Base-by-base conservation (phyloP, 2,797 vertebrate genomes). In the Gymnothorax javanicus region DNA sequence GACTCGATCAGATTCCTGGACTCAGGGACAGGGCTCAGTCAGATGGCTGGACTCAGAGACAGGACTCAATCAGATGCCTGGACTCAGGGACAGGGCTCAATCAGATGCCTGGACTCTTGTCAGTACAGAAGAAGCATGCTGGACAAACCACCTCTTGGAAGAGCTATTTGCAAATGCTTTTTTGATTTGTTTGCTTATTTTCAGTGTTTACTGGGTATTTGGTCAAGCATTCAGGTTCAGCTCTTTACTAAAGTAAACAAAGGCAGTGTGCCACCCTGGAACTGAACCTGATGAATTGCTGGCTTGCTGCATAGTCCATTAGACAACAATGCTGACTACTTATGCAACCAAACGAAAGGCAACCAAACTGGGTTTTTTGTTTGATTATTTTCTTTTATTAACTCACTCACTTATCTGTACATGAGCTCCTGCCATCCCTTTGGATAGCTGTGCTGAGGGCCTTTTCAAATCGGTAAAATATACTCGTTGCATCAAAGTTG, bases 401-500 rank as follows among this genome's bases (percentile, higher is more conserved):
- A 43, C 33, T 43, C 33, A 43, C 33, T 43, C 33, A 43, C 33
- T 43, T 43, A 2, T 43, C 33, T 43, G 33, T 43, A 43, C 33
- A 43, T 43, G 33, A 43, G 2, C 33, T 43, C 33, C n/a, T 67
- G 25, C 60, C 60, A 62, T 67, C 9, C 23, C n/a, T 15, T 75
- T 75, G 4, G 25, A 75, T 17, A 15, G 64, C 71, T 43, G 71
- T 75, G 20, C 13, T 27, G 71, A 87, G 85, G 33, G 27, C 67
- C 83, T 77, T 60, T 88, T 89, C 82, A 87, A 69, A 62, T 84
- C 43, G 33, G 33, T 43, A 2, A 43, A 43, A 43, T 43, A 43
- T 43, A 43, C 85, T 54, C 87, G 84, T 69, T 60, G 59, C 27
- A 56, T 33, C 69, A 57, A 83, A 58, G 60, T 27, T 91, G 91